These are phyloP conservation scores for Heterochromis multidens DNA, from an alignment of 2,113 vertebrate genomes.

Conservation along the genomic window DNA sequence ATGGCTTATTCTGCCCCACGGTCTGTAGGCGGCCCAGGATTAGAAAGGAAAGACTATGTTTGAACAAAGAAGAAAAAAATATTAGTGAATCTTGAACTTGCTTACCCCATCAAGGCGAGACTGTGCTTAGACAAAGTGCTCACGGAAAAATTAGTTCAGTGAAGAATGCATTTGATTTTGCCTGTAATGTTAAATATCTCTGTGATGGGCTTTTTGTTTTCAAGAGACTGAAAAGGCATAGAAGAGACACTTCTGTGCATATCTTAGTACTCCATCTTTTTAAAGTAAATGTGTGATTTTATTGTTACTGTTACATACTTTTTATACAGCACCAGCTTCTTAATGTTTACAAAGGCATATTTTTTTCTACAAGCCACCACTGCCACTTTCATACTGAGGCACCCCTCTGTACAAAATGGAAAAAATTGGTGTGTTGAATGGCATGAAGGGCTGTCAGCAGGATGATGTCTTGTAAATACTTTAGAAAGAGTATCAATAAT, in stretches of 20 bases:
- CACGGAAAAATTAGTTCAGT: neutral
- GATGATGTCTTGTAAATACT: slow-evolving; percentile 21
- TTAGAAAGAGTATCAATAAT: neutral
- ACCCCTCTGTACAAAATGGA: neutral
- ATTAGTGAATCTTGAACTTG: neutral
- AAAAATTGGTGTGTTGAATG: neutral
- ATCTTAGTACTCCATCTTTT: neutral
- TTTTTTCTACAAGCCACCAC: neutral
- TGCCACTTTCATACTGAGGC: neutral
- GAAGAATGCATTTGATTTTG: slow-evolving; percentile 27
- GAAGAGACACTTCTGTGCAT: neutral
- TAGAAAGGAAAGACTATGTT: slow-evolving; percentile 77
- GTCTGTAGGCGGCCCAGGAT: slow-evolving; percentile 55
- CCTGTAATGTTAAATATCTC: slow-evolving; percentile 3
- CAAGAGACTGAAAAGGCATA: neutral
- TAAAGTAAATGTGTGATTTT: neutral
- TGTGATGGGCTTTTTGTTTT: neutral
- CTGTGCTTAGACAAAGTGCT: neutral
- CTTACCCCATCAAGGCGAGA: neutral
- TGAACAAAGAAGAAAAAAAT: slow-evolving; percentile 36
- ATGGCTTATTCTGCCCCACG: slow-evolving; percentile 69
- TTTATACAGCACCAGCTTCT: neutral
- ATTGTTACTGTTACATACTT: neutral
- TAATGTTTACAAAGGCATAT: slow-evolving; percentile 18
- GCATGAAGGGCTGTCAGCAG: neutral